A percentile compares a stretch with the other conserved stretches of the same genome.
Evolutionary conservation across 2,888 invertebrate genomes (phyloP).

Genomic region (Harpalus rufipes): DNA sequence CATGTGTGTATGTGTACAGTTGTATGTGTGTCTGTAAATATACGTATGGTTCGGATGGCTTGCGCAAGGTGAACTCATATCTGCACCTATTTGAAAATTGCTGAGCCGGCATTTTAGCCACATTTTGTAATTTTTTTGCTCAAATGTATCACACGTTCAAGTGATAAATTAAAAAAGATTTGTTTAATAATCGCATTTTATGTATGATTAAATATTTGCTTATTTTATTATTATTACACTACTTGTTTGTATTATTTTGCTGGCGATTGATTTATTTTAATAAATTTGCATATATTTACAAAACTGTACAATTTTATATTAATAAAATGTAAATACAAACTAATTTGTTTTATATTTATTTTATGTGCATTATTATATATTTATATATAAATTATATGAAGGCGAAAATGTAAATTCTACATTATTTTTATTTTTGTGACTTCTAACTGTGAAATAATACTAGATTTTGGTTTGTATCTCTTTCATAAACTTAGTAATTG

Average conservation of each 20-base stretch:
- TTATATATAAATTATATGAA: no score
- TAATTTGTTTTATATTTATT: neutral
- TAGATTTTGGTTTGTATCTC: no score
- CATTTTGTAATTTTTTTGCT: conserved; percentile 56
- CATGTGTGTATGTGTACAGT: conserved; percentile 17
- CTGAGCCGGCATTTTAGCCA: conserved; percentile 34
- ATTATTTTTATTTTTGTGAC: no score
- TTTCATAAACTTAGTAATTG: no score
- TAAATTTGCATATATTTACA: neutral
- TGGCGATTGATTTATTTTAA: conserved; percentile 34
- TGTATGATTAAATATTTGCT: conserved; percentile 44
- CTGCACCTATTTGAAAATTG: conserved; percentile 57
- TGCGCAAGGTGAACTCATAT: conserved; percentile 59
- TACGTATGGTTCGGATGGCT: conserved; percentile 39
- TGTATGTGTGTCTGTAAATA: conserved; percentile 42
- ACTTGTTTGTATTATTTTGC: conserved; percentile 36
- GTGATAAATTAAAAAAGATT: conserved; percentile 53
- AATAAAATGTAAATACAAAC: neutral
- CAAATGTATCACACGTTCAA: conserved; percentile 39
- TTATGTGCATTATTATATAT: neutral
- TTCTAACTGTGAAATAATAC: no score
- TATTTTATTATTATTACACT: conserved; percentile 46
- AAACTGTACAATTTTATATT: neutral
- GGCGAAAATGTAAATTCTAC: no score
- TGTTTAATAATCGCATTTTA: conserved; percentile 53